A percentile compares a stretch with the other conserved stretches of the same genome.
Conservation (phyloP, 2,113 vertebrate species). For the Lampris megalopsis region DNA sequence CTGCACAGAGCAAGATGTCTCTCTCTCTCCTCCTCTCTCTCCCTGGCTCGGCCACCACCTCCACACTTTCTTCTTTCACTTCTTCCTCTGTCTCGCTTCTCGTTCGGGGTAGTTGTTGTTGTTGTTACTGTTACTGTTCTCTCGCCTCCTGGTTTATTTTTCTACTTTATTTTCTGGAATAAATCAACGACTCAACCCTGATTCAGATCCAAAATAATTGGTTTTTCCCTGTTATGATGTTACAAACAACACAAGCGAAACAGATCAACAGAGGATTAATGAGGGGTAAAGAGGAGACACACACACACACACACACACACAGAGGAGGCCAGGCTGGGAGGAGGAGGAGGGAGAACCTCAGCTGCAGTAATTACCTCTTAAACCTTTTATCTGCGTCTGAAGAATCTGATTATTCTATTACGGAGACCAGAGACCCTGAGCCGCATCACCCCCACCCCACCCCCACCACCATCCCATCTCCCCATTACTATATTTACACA, state of each 20-base stretch:
- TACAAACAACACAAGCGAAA: too few relatives aligned
- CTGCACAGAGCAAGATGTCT: constrained; percentile 25
- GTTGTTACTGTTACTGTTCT: not conserved
- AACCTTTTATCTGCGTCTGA: constrained; percentile 78
- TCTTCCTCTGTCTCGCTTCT: constrained; percentile 4
- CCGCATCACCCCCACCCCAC: too few relatives aligned
- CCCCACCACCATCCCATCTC: too few relatives aligned
- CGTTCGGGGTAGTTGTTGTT: not conserved
- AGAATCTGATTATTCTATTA: constrained; percentile 78
- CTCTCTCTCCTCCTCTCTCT: not conserved
- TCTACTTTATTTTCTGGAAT: too few relatives aligned
- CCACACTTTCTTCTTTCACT: not conserved
- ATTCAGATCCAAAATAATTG: too few relatives aligned
- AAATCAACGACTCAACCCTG: not conserved
- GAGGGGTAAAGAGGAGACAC: constrained; percentile 50
- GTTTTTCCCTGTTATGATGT: too few relatives aligned
- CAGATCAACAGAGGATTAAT: constrained; percentile 26
- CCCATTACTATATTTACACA: too few relatives aligned
- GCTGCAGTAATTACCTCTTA: constrained; percentile 71
- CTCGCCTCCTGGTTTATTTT: too few relatives aligned
- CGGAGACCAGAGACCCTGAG: constrained; percentile 6
- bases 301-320: constrained; percentile 30
- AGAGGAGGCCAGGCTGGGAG: constrained; percentile 6
- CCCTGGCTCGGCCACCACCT: constrained; percentile 20
- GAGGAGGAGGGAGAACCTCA: constrained; percentile 36